Percentiles rank a stretch among this genome's conserved stretches.
Evolutionary conservation across 2,797 vertebrate genomes (phyloP).

Genomic region (Spinibarbus caldwelli): DNA sequence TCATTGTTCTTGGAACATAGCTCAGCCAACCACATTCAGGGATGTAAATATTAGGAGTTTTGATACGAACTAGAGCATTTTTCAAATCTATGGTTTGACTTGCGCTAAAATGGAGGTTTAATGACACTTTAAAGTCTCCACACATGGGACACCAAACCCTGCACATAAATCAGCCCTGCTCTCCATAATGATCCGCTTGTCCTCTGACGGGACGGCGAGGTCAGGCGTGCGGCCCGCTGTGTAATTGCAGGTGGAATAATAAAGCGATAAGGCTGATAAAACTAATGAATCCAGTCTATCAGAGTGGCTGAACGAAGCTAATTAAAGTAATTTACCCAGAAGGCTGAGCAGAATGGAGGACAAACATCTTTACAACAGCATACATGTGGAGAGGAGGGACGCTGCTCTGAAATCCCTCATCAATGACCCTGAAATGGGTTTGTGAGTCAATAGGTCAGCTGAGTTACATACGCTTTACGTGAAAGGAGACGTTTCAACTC

Average conservation of each 20-base stretch:
- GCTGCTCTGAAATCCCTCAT: neutral
- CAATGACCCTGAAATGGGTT: neutral
- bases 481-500: conserved; percentile 11
- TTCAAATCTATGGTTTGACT: neutral
- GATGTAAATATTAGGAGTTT: neutral
- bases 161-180: neutral
- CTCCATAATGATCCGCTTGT: neutral
- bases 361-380: conserved; percentile 2
- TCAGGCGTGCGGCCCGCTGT: conserved; percentile 36
- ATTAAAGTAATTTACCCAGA: conserved; percentile 66
- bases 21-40: neutral
- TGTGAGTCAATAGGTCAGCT: neutral
- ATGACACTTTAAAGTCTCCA: neutral
- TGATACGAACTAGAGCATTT: neutral
- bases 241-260: conserved; percentile 69
- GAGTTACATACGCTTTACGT: neutral
- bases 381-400: neutral
- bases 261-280: conserved; percentile 58
- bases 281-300: conserved; percentile 66
- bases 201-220: neutral
- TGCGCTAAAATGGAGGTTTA: neutral
- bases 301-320: conserved; percentile 56
- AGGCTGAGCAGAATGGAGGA: conserved; percentile 16
- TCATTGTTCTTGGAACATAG: neutral
- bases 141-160: neutral